A percentile compares a stretch with the other conserved stretches of the same genome.
These are phyloP conservation scores for Aricia agestis DNA, from an alignment of 1,140 invertebrate species.

Conservation along the genomic window DNA sequence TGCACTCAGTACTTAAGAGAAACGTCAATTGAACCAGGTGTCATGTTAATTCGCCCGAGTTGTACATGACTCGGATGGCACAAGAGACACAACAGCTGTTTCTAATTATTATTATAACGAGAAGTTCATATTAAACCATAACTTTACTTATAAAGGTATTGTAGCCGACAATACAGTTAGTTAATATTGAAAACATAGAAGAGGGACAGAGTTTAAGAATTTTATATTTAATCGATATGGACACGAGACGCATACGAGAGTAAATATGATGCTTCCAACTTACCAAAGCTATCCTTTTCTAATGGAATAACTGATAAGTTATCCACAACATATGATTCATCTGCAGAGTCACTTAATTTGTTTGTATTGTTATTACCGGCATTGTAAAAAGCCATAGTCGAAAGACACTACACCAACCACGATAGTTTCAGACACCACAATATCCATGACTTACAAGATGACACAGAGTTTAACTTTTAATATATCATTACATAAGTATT, in stretches of 20 bases:
- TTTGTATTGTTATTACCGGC: constrained; percentile 43
- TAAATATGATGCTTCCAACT: constrained; percentile 29
- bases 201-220: not conserved
- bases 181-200: not conserved
- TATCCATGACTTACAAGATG: constrained; percentile 45
- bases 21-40: no score
- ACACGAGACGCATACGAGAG: not conserved
- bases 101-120: no score
- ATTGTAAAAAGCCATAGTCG: constrained; percentile 62
- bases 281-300: constrained; percentile 64
- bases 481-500: not conserved
- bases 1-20: no score
- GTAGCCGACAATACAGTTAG: not conserved
- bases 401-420: constrained; percentile 38
- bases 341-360: constrained; percentile 37
- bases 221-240: not conserved
- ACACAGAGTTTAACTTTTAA: not conserved
- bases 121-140: no score
- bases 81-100: no score
- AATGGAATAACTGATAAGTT: constrained; percentile 61
- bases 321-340: constrained; percentile 53
- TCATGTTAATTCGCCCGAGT: no score
- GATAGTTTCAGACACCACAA: constrained; percentile 51
- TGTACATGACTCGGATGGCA: no score
- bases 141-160: not conserved